Evolutionary conservation across 1,140 invertebrate genomes (phyloP), one percentile per base, ranked within the genome.

Genomic region (Zaprionus taronus): DNA sequence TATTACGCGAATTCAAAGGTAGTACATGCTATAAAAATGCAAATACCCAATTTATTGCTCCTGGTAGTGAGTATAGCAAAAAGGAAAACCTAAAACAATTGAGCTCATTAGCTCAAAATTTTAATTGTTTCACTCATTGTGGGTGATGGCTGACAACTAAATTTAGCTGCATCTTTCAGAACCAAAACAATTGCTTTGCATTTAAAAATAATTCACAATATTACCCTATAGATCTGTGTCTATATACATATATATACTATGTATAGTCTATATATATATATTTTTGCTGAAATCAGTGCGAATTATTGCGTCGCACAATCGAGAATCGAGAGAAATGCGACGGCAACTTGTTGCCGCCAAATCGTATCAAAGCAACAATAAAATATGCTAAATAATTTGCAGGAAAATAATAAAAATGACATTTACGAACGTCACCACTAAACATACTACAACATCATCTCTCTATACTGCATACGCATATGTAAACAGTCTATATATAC

Each of bases 191-290:
- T 61, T 77, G 56, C 65, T 64, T 64, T 63, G 47, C 61, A 67
- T 53, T 72, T 86, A 70, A 83, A 87, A 83, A 72, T 74, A 83
- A 64, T 78, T 41, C 53, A 24, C 55, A 57, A 34, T 20, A 36
- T 24, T 66, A 28, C 34, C n/a, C 60, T 28, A 41, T 17, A 38
- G 20, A 36, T 41, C 12, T 31, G 53, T 17, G n/a, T 44, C 15
- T 20, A 14, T 36, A 49, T 20, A 31, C 4, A 34, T 60, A 31
- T 44, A 28, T 51, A 58, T 1, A 41, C 9, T 26, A 55, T 57
- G 28, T 22, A 26, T 41, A 61, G 15, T 56, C 12, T 55, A 56
- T 47, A 56, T 11, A 26, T 28, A 41, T 24, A 41, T 26, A 61
- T 38, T n/a, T 44, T 56, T 31, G 58, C n/a, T 69, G 5, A 34